These are phyloP conservation scores for Aviceda subcristata DNA, from an alignment of 2,113 vertebrate genomes.

Conservation along the genomic window DNA sequence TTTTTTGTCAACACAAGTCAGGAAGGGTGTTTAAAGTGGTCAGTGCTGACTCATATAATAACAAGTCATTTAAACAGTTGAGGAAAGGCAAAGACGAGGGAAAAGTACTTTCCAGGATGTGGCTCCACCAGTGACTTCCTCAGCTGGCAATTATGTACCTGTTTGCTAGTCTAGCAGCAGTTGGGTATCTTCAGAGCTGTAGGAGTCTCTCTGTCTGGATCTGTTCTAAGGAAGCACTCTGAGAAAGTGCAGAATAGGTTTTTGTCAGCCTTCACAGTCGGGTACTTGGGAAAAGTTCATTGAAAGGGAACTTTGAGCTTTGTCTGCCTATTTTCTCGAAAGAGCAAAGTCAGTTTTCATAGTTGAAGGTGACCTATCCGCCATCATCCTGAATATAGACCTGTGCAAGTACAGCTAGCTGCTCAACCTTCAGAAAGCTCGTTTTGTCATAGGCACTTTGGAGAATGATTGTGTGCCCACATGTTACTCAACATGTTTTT, in stretches of 20 bases:
- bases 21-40: constrained; percentile 40
- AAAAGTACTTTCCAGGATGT: constrained; percentile 32
- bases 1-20: constrained; percentile 7
- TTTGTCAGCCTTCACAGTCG: not conserved
- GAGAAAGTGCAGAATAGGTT: not conserved
- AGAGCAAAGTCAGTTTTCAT: not conserved
- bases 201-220: not conserved
- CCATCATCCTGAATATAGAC: not conserved
- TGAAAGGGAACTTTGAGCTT: not conserved
- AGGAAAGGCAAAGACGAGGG: not conserved
- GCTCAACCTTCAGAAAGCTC: not conserved
- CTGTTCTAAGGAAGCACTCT: not conserved
- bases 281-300: not conserved
- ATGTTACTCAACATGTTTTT: not conserved
- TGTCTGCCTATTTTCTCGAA: rapidly evolving
- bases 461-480: not conserved
- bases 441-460: not conserved
- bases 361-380: not conserved
- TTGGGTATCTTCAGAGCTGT: not conserved
- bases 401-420: not conserved
- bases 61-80: not conserved
- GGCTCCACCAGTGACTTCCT: not conserved
- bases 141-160: not conserved
- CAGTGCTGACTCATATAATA: constrained; percentile 42
- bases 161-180: not conserved